Evolutionary conservation across 1,140 invertebrate genomes (phyloP), one percentile per base, ranked within the genome.

Genomic region (Drosophila prosaltans): DNA sequence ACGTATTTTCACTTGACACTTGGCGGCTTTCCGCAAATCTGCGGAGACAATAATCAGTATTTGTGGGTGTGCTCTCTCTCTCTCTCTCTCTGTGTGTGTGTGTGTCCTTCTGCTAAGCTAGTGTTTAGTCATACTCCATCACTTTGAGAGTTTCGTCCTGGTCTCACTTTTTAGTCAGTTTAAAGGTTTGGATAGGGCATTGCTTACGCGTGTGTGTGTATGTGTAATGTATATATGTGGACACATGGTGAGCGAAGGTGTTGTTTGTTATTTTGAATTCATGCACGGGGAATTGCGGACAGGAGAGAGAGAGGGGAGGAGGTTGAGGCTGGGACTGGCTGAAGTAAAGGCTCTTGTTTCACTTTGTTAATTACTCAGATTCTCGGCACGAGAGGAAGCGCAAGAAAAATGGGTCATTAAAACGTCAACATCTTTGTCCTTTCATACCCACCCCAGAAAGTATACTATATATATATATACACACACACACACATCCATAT

Each of bases 351-450:
- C 61, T 64, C 65, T 57, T 57, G 54, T 67, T 67, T 67, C 65
- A 64, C 65, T 55, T 57, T 67, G 51, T 59, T 57, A 57, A 57
- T 57, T 58, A 57, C 51, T 45, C 51, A 67, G 55, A 55, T 57
- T 57, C 65, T 64, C 36, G 54, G 54, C 64, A 39, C 32, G 45
- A 57, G 48, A 54, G 64, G 61, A 64, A 64, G 61, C 61, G 61
- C 61, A 64, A 64, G 61, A 64, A 64, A 64, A 64, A 64, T 64
- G 61, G 61, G 61, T 64, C 61, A 64, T 64, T 64, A 64, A 64
- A 64, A 64, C 61, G 61, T 64, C 61, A 64, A 64, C 61, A 64
- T 51, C 61, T 64, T 64, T 64, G 61, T 64, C 61, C 43, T 51
- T 51, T 26, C n/a, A 48, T 26, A 26, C 36, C 60, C 16, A 10